A percentile compares a stretch with the other conserved stretches of the same genome.
phyloP scores from a whole-genome alignment of 2,113 vertebrate species.

The Dolichallabes microphthalmus region DNA sequence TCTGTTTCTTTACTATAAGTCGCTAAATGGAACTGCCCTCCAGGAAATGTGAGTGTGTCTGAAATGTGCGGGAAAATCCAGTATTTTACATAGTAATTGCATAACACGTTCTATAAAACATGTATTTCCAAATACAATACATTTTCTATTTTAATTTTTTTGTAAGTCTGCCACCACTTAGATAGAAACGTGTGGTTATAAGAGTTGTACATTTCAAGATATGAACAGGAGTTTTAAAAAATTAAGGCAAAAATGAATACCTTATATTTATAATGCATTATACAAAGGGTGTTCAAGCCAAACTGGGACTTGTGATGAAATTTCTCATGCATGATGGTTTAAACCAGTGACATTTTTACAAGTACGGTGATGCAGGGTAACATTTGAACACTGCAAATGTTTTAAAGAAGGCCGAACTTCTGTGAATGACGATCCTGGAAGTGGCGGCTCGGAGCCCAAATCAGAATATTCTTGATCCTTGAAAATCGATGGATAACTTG shows the following conservation, averaged over 20 bases:
- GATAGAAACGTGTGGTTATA: not conserved
- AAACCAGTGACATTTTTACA: too few relatives aligned
- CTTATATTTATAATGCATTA: not conserved
- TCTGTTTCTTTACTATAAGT: not conserved
- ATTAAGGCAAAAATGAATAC: not conserved
- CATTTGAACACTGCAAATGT: too few relatives aligned
- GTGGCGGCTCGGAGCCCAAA: too few relatives aligned
- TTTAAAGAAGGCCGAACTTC: too few relatives aligned
- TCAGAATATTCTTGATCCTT: too few relatives aligned
- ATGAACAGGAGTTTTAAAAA: not conserved
- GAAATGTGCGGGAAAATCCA: conserved; percentile 14
- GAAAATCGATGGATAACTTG: too few relatives aligned
- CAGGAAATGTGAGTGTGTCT: conserved; percentile 6
- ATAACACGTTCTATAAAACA: not conserved
- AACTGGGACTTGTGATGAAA: too few relatives aligned
- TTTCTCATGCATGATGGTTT: too few relatives aligned
- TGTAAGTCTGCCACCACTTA: not conserved
- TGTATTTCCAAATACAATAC: not conserved
- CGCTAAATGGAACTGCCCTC: not conserved
- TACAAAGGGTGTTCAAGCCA: too few relatives aligned
- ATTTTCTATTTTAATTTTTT: too few relatives aligned
- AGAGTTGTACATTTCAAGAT: not conserved
- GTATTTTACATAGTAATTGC: not conserved
- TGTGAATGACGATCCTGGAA: too few relatives aligned
- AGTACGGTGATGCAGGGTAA: too few relatives aligned